phyloP scores from a whole-genome alignment of 2,888 invertebrate genomes.

The Pilophorus perplexus region DNA sequence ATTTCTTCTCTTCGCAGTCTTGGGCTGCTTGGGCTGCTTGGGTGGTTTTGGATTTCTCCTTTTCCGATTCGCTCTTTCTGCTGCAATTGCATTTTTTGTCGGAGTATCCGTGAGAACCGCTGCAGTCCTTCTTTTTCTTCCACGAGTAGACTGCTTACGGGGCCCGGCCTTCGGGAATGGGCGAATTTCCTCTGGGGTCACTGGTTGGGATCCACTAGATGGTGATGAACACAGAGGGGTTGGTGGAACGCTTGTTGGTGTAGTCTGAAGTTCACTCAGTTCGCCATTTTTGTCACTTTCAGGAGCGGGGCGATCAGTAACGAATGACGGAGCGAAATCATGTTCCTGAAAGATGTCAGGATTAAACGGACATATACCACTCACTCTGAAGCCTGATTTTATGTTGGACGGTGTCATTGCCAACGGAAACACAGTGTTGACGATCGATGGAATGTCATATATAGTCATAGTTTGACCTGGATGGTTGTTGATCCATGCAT shows the following conservation, averaged over 20 bases:
- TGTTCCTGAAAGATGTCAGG: conserved; percentile 14
- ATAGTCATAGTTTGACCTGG: conserved; percentile 24
- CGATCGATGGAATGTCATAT: conserved; percentile 13
- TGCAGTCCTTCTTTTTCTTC: conserved; percentile 13
- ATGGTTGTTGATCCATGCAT: conserved; percentile 26
- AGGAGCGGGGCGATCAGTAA: conserved; percentile 27
- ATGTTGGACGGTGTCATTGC: conserved; percentile 20
- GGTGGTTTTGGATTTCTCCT: conserved; percentile 4
- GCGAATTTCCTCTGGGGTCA: conserved; percentile 5
- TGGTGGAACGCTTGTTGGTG: conserved; percentile 1
- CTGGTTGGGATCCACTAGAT: neutral
- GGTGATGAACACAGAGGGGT: conserved; percentile 3
- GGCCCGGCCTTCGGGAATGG: conserved; percentile 1
- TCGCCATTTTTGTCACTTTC: neutral
- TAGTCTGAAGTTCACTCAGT: conserved; percentile 3
- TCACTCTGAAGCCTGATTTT: conserved; percentile 5
- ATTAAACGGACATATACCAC: conserved; percentile 18
- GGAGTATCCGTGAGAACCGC: conserved; percentile 4
- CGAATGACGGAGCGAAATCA: conserved; percentile 17
- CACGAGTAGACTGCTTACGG: conserved; percentile 8
- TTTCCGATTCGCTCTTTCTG: conserved; percentile 16
- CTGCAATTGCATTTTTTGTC: conserved; percentile 1
- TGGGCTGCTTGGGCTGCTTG: conserved; percentile 15
- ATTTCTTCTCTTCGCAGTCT: conserved; percentile 2
- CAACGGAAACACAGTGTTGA: neutral